phyloP scores from a whole-genome alignment of 2,797 vertebrate species.

The Cetoscarus ocellatus region DNA sequence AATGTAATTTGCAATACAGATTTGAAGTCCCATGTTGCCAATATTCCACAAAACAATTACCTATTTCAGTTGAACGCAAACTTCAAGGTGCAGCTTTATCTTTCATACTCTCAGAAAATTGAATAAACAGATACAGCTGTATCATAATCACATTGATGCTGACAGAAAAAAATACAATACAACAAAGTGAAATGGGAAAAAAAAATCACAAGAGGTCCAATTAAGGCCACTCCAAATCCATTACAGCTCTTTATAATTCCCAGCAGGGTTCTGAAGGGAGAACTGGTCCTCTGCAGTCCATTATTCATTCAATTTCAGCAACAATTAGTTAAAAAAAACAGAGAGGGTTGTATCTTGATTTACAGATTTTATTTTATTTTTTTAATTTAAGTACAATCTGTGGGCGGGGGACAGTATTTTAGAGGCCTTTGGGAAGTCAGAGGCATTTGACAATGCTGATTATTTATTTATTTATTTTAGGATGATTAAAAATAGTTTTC shows the following conservation, averaged over 20 bases:
- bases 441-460: no score
- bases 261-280: constrained; percentile 7
- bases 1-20: background rate
- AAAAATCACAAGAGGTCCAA: background rate
- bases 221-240: constrained; percentile 12
- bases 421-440: no score
- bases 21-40: background rate
- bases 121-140: background rate
- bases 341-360: background rate
- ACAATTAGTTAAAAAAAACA: background rate
- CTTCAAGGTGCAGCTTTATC: background rate
- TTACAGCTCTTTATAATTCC: constrained; percentile 15
- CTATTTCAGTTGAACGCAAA: background rate
- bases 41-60: no score
- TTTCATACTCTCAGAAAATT: background rate
- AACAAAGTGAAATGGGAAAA: background rate
- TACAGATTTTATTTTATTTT: no score
- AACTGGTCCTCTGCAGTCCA: background rate
- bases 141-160: background rate
- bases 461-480: no score
- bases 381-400: no score
- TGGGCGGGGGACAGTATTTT: no score
- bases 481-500: no score
- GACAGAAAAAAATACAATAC: background rate
- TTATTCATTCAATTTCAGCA: background rate